These are phyloP conservation scores for Brachyrhaphis roseni DNA, from an alignment of 2,797 vertebrate species.

Conservation along the genomic window DNA sequence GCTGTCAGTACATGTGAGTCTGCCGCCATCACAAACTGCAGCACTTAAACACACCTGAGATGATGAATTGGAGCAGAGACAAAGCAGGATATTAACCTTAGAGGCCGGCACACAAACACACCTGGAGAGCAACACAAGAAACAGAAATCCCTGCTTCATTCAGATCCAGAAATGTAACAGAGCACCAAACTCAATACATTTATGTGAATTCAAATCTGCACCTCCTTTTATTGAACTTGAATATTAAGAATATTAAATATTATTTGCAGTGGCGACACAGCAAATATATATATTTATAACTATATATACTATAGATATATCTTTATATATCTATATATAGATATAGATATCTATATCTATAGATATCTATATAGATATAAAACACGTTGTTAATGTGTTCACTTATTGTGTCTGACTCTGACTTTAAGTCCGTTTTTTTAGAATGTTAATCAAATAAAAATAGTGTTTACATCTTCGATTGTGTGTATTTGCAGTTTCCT, in stretches of 20 bases:
- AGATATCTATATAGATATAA: neutral
- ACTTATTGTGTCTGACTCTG: too few relatives aligned
- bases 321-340: too few relatives aligned
- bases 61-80: slow-evolving; percentile 67
- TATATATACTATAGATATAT: too few relatives aligned
- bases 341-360: too few relatives aligned
- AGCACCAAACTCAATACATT: neutral
- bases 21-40: slow-evolving; percentile 42
- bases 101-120: slow-evolving; percentile 25
- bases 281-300: too few relatives aligned
- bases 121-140: slow-evolving; percentile 11
- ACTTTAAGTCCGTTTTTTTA: too few relatives aligned
- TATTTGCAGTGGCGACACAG: neutral
- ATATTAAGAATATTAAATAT: neutral
- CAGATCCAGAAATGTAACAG: neutral
- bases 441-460: neutral
- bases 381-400: too few relatives aligned
- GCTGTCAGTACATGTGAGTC: slow-evolving; percentile 46
- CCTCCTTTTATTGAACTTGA: neutral
- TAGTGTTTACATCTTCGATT: neutral
- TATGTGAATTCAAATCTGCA: neutral
- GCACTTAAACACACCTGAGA: slow-evolving; percentile 54
- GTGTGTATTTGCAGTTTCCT: neutral
- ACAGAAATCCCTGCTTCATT: neutral
- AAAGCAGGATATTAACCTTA: slow-evolving; percentile 74